These are phyloP conservation scores for Castor canadensis DNA, from an alignment of 2,113 vertebrate species.

Conservation along the genomic window DNA sequence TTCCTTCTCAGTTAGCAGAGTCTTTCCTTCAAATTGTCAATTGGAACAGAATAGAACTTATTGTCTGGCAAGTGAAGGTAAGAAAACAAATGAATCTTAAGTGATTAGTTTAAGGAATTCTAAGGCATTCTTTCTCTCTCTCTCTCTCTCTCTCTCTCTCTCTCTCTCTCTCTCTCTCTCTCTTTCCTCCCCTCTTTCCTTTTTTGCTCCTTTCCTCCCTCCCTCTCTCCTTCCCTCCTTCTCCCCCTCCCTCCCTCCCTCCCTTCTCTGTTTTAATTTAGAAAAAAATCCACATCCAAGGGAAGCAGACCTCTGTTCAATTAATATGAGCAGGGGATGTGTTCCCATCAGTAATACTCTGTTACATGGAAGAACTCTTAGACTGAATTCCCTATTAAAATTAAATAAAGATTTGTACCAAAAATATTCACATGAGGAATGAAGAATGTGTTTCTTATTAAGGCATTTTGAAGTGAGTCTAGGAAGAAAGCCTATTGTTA, in stretches of 20 bases:
- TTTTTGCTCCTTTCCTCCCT: neutral
- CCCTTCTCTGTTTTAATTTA: neutral
- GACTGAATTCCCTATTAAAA: constrained; percentile 25
- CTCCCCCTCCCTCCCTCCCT: too few relatives aligned
- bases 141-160: neutral
- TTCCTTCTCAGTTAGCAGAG: neutral
- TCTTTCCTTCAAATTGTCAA: constrained; percentile 33
- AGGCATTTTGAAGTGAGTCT: constrained; percentile 10
- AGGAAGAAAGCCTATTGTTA: constrained; percentile 44
- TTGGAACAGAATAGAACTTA: constrained; percentile 50
- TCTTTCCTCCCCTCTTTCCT: neutral
- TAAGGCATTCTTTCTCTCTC: neutral
- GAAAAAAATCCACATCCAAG: neutral
- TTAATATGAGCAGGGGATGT: too few relatives aligned
- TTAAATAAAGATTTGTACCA: constrained; percentile 50
- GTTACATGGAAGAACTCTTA: constrained; percentile 19
- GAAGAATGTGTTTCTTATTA: constrained; percentile 60
- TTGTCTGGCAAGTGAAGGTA: constrained; percentile 53
- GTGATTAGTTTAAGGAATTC: constrained; percentile 42
- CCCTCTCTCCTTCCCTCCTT: neutral
- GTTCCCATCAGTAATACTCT: neutral
- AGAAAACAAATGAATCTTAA: constrained; percentile 68
- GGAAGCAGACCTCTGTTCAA: neutral
- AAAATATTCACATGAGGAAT: constrained; percentile 29
- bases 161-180: neutral